A percentile compares a stretch with the other conserved stretches of the same genome.
These are phyloP conservation scores for Pteropus rufus DNA, from an alignment of 2,797 vertebrate species.

Conservation along the genomic window DNA sequence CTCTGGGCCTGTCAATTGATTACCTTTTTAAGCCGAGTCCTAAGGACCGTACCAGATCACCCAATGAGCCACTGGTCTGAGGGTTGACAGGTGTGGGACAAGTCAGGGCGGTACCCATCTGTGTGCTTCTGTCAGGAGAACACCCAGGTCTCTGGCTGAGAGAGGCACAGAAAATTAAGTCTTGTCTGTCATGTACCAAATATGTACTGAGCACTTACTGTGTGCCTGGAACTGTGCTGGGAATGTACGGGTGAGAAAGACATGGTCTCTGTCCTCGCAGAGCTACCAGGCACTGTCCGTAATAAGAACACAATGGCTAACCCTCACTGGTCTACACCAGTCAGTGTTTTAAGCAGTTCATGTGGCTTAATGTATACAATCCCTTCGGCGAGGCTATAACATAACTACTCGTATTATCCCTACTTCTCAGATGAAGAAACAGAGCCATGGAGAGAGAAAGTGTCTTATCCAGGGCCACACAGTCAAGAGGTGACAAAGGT, in stretches of 20 bases:
- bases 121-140: not conserved
- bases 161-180: not conserved
- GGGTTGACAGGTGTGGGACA: not conserved
- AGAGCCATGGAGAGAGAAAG: not conserved
- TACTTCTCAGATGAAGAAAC: conserved; percentile 25
- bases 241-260: not conserved
- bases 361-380: not conserved
- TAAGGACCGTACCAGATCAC: not conserved
- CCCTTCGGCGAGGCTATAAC: not conserved
- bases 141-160: not conserved
- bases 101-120: not conserved
- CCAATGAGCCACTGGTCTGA: not conserved
- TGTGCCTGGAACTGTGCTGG: not conserved
- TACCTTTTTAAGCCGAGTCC: not conserved
- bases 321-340: not conserved
- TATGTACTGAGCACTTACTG: not conserved
- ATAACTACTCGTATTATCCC: not conserved
- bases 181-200: not conserved
- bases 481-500: not conserved
- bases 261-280: not conserved
- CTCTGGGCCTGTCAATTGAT: not conserved
- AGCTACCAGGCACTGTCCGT: not conserved
- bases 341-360: not conserved
- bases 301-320: not conserved
- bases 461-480: not conserved